A percentile compares a stretch with the other conserved stretches of the same genome.
phyloP scores from a whole-genome alignment of 2,113 vertebrate genomes.

The Heterotis niloticus region DNA sequence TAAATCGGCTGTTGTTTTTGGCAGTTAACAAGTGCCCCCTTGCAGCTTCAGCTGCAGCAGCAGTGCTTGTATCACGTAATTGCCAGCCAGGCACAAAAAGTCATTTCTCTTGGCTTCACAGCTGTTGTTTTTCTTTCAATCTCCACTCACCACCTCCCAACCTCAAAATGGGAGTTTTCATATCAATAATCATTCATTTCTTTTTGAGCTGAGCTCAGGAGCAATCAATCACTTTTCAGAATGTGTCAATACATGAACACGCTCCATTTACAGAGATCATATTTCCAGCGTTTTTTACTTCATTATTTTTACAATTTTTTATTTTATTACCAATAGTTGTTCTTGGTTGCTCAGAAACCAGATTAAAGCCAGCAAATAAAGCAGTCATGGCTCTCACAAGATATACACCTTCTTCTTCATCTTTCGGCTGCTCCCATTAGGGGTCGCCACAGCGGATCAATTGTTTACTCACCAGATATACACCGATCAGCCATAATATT shows the following conservation, averaged over 20 bases:
- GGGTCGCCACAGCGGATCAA: too few species aligned
- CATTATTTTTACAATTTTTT: too few species aligned
- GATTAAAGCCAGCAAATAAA: constrained; percentile 43
- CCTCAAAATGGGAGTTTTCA: constrained; percentile 55
- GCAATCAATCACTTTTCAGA: constrained; percentile 59
- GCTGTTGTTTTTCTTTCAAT: constrained; percentile 30
- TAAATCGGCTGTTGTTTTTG: constrained; percentile 63
- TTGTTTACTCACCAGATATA: too few species aligned
- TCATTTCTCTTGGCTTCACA: constrained; percentile 30
- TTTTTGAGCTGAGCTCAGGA: constrained; percentile 32
- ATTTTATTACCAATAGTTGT: constrained; percentile 48
- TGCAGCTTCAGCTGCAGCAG: constrained; percentile 42
- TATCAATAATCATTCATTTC: constrained; percentile 51
- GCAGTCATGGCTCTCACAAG: too few species aligned
- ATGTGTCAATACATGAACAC: constrained; percentile 59
- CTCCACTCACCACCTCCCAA: constrained; percentile 25
- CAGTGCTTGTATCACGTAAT: constrained; percentile 54
- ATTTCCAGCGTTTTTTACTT: constrained; percentile 52
- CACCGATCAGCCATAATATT: too few species aligned
- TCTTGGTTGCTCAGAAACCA: constrained; percentile 54
- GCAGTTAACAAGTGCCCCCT: constrained; percentile 43
- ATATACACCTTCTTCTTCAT: too few species aligned
- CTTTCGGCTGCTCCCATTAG: too few species aligned
- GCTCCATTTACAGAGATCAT: constrained; percentile 37
- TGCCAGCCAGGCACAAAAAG: constrained; percentile 42